Percentiles rank a stretch among this genome's conserved stretches.
These are phyloP conservation scores for Tethea ocularis DNA, from an alignment of 2,888 invertebrate species.

Conservation along the genomic window DNA sequence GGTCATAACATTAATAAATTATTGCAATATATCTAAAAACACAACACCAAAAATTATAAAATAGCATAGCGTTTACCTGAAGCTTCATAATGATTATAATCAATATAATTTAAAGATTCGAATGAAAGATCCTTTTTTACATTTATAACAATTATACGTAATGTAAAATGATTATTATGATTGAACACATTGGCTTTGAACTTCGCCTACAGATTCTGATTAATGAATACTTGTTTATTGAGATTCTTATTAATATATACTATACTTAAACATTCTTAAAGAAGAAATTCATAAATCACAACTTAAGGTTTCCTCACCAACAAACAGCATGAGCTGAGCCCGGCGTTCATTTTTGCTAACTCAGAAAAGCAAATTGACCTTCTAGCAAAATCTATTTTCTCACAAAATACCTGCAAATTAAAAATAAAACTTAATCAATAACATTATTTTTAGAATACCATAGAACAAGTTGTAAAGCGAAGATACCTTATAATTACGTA, in stretches of 20 bases:
- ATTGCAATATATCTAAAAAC: not conserved
- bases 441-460: too few relatives aligned
- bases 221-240: not conserved
- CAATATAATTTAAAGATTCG: conserved; percentile 11
- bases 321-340: conserved; percentile 91
- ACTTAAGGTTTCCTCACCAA: conserved; percentile 81
- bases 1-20: not conserved
- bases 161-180: not conserved
- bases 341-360: conserved; percentile 90
- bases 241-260: not conserved
- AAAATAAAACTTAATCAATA: not conserved
- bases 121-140: not conserved
- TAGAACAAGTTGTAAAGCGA: too few relatives aligned
- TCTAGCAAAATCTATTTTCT: conserved; percentile 92
- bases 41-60: not conserved
- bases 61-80: not conserved
- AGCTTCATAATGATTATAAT: not conserved
- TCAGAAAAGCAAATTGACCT: conserved; percentile 91
- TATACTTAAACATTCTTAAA: not conserved
- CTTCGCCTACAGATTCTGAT: not conserved
- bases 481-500: too few relatives aligned
- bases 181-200: conserved; percentile 1
- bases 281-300: conserved; percentile 34
- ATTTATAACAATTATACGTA: not conserved
- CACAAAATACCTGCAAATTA: conserved; percentile 89